These are phyloP conservation scores for Chrysolina haemoptera DNA, from an alignment of 2,888 invertebrate species.

Conservation along the genomic window DNA sequence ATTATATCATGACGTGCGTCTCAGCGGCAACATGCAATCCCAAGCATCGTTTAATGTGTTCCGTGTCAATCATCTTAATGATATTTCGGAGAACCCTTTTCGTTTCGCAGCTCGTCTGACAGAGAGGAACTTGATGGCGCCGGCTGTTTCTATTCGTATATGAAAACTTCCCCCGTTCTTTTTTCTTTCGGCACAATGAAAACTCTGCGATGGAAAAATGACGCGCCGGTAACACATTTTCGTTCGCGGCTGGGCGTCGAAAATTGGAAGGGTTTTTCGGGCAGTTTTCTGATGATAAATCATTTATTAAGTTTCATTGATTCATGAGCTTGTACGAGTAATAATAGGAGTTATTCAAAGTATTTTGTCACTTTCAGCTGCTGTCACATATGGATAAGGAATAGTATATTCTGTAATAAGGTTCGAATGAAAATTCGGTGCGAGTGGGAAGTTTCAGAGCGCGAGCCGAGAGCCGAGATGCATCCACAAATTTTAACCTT, in stretches of 20 bases:
- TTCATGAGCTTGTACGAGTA: too few relatives aligned
- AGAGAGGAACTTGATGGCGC: slow-evolving; percentile 56
- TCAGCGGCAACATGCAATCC: slow-evolving; percentile 65
- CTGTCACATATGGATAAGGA: too few relatives aligned
- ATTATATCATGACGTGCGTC: slow-evolving; percentile 64
- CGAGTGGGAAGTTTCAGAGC: too few relatives aligned
- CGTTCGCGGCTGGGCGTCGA: not conserved
- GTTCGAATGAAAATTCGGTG: too few relatives aligned
- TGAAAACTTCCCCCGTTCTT: slow-evolving; percentile 47
- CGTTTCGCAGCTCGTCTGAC: slow-evolving; percentile 59
- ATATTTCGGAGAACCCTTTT: slow-evolving; percentile 64
- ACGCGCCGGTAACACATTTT: slow-evolving; percentile 14
- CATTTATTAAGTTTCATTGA: too few relatives aligned
- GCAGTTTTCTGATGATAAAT: too few relatives aligned
- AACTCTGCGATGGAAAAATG: slow-evolving; percentile 31
- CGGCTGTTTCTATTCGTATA: slow-evolving; percentile 60
- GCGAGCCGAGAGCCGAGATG: too few relatives aligned
- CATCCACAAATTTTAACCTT: too few relatives aligned
- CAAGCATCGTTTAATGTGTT: slow-evolving; percentile 69
- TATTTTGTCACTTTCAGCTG: too few relatives aligned
- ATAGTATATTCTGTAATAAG: too few relatives aligned
- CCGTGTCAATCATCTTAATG: slow-evolving; percentile 69
- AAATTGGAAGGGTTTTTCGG: not conserved
- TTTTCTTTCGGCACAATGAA: slow-evolving; percentile 42
- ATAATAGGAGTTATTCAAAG: too few relatives aligned